phyloP scores from a whole-genome alignment of 92 coral and sea anemone genomes.

The Umimayanthus kanabou region DNA sequence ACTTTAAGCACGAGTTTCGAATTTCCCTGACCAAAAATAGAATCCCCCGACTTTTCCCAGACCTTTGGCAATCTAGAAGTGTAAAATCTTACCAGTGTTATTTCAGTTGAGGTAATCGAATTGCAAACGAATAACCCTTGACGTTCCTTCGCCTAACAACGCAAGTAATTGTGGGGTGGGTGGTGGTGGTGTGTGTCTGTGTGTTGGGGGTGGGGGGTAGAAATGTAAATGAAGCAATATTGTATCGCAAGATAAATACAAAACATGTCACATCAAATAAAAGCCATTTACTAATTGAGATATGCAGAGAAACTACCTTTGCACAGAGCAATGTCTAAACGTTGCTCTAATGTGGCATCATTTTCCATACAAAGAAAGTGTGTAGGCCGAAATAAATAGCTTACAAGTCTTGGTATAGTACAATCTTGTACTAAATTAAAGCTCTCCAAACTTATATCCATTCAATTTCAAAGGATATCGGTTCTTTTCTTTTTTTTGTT shows the following conservation, averaged over 20 bases:
- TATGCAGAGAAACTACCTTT: neutral
- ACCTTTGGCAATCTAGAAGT: too few relatives aligned
- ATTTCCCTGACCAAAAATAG: too few relatives aligned
- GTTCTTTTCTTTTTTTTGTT: neutral
- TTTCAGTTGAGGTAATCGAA: too few relatives aligned
- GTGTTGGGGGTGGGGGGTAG: too few relatives aligned
- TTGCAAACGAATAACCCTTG: too few relatives aligned
- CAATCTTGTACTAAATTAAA: conserved; percentile 1
- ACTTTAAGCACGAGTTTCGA: too few relatives aligned
- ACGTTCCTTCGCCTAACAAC: too few relatives aligned
- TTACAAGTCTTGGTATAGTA: neutral
- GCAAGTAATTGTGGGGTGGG: too few relatives aligned
- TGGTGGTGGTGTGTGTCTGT: too few relatives aligned
- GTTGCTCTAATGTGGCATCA: neutral
- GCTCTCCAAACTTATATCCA: neutral
- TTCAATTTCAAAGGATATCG: neutral
- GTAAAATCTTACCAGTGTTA: too few relatives aligned
- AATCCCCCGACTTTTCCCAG: too few relatives aligned
- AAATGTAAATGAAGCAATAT: too few relatives aligned
- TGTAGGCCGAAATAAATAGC: conserved; percentile 26
- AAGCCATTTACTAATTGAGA: conserved; percentile 10
- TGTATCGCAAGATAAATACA: neutral
- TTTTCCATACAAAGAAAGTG: neutral
- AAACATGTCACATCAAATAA: neutral
- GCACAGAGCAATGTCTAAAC: neutral